These are phyloP conservation scores for Solea solea DNA, from an alignment of 2,113 vertebrate species.

Conservation along the genomic window DNA sequence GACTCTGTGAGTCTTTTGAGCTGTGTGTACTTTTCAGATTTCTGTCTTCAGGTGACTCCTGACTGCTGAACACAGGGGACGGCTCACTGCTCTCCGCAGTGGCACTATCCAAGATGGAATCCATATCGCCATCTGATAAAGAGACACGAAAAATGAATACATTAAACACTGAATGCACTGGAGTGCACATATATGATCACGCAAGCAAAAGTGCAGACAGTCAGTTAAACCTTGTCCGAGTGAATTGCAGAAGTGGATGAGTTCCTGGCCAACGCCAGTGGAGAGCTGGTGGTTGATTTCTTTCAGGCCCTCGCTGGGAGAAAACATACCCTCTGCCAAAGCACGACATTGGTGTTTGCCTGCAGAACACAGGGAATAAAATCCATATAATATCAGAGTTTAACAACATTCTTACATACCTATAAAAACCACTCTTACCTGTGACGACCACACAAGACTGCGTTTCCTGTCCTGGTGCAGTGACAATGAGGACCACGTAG, in stretches of 20 bases:
- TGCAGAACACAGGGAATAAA: constrained; percentile 61
- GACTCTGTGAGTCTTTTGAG: constrained; percentile 36
- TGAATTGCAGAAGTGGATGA: constrained; percentile 89
- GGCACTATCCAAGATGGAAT: constrained; percentile 88
- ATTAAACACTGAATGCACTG: constrained; percentile 1
- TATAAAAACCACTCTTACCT: constrained; percentile 74
- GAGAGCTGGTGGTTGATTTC: constrained; percentile 91
- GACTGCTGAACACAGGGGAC: constrained; percentile 76
- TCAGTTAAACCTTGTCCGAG: constrained; percentile 87
- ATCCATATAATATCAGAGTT: neutral
- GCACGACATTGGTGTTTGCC: constrained; percentile 94
- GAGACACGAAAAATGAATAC: constrained; percentile 9
- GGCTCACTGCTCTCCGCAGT: constrained; percentile 82
- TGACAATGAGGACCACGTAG: constrained; percentile 94
- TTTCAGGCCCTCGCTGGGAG: constrained; percentile 87
- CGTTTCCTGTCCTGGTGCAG: constrained; percentile 83
- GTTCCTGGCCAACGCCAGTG: constrained; percentile 87
- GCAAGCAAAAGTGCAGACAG: neutral
- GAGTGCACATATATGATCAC: neutral
- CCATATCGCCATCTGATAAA: constrained; percentile 89
- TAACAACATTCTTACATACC: neutral
- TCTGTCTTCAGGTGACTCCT: constrained; percentile 66
- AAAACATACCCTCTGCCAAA: constrained; percentile 91
- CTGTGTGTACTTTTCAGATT: constrained; percentile 53
- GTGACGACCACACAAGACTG: constrained; percentile 96